Base-by-base conservation (phyloP, 37 sponge, comb jelly and placozoan species). In the Dysidea cf. avara region DNA sequence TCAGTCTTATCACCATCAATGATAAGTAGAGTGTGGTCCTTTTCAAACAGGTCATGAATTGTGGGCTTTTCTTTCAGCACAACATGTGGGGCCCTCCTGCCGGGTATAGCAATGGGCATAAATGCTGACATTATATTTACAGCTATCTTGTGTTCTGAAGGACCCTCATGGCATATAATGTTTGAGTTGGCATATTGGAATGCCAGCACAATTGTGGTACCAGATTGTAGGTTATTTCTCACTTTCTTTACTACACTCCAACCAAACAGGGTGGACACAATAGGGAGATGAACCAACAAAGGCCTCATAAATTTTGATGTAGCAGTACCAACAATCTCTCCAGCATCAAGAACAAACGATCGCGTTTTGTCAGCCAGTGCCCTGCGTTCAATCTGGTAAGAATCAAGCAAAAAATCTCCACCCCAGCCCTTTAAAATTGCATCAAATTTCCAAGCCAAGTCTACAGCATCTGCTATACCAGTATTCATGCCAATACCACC, bases 401-500 rank as follows among this genome's bases (percentile, higher is more conserved):
- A 82, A 40, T 78, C 80, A 30, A 82, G 72, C 18, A 91, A 64
- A 39, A 86, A 56, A 12, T 74, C 60, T 25, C 92, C 87, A 16
- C 87, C 87, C 76, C 86, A 91, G 18, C 87, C 87, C 36, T 74
- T 71, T 18, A 86, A 37, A 34, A 71, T 58, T 11, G 83, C 87
- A 30, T 71, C 92, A 21, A 91, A 20, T 62, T 91, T 91, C 92
- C 92, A 91, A 4, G 83, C 67, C 29, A 91, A 75, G 58, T 91
- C 69, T 17, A 58, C 67, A 13, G 74, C 79, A 71, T 91, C 92
- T 17, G 62, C 57, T 24, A 85, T 40, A 29, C 92, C 92, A 0
- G 92, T 86, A 38, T 91, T 91, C 80, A 91, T 22, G 3, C 92
- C 92, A 26, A 86, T 56, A 7, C 92, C 92, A 24, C 87, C 92